Evolutionary conservation across 2,113 vertebrate species (phyloP), one percentile per base, ranked within the genome.

Genomic region (Cathartes aura): DNA sequence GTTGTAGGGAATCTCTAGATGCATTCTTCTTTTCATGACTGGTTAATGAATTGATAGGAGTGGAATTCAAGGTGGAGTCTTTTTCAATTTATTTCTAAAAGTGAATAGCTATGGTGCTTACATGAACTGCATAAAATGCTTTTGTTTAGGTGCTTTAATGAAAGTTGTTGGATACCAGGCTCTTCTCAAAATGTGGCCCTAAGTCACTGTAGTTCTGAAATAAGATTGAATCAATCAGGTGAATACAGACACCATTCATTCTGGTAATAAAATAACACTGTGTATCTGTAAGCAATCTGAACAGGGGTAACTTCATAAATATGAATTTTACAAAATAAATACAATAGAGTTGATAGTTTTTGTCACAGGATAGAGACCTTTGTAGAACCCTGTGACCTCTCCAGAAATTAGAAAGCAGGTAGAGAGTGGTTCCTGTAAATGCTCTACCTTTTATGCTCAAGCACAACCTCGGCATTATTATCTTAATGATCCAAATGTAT

Each of bases 171-270:
- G 26, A 36, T 56, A 34, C 15, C 6, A 71, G n/a, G 21, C 38
- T 62, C 9, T 72, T 72, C 34, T 80, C 38, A 36, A 76, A 86
- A 50, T 0, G 2, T 36, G 38, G n/a, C 70, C 29, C 12, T 26
- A 14, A 64, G 14, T 55, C 53, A 29, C 15, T 45, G 21, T 50
- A 64, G 50, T 38, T 81, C 40, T 73, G 59, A 60, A 43, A 34
- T 22, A 21, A 67, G 29, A 43, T 22, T 60, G 26, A 12, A 15
- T 68, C 2, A 0, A 19, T 38, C 0, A 2, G 40, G 26, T 34
- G 32, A 50, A 60, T 30, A 59, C 50, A 52, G 58, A 42, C 8
- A 11, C 16, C 3, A 0, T 30, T 62, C n/a, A 36, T 83, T 56
- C 48, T 43, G 45, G 6, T 56, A 36, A 59, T 58, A 89, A 62